phyloP scores from a whole-genome alignment of 2,797 vertebrate species.

The Darevskia mixta region DNA sequence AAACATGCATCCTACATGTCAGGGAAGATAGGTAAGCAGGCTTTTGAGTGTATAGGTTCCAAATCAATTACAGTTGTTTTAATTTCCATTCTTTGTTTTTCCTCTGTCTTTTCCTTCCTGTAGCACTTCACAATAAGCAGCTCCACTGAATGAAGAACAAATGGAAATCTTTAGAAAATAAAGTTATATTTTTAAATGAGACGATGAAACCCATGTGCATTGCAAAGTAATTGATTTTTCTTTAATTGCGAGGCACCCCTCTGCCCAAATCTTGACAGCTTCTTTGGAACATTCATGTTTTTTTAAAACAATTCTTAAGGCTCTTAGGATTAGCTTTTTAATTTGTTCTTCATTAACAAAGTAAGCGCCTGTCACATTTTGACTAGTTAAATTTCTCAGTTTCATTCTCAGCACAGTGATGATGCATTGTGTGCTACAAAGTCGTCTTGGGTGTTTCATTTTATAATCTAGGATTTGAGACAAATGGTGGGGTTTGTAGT shows the following conservation, averaged over 20 bases:
- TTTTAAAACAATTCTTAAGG: constrained; percentile 48
- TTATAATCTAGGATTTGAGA: background rate
- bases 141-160: constrained; percentile 18
- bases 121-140: constrained; percentile 20
- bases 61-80: constrained; percentile 18
- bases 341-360: constrained; percentile 63
- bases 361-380: constrained; percentile 48
- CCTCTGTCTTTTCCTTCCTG: background rate
- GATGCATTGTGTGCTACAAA: constrained; percentile 18
- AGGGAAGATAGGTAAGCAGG: background rate
- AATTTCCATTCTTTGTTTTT: constrained; percentile 9
- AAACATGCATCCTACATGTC: background rate
- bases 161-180: constrained; percentile 43
- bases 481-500: too few species aligned
- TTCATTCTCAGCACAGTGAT: constrained; percentile 40
- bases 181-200: constrained; percentile 44
- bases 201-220: constrained; percentile 16
- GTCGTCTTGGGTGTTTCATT: background rate
- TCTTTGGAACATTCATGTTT: constrained; percentile 44
- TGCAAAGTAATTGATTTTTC: constrained; percentile 48
- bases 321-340: constrained; percentile 53
- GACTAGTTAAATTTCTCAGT: constrained; percentile 45
- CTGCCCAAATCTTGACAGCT: constrained; percentile 7
- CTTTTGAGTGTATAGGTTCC: background rate
- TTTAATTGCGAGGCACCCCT: constrained; percentile 45